These are phyloP conservation scores for Crocodylus rhombifer DNA, from an alignment of 2,797 vertebrate species.

Conservation along the genomic window DNA sequence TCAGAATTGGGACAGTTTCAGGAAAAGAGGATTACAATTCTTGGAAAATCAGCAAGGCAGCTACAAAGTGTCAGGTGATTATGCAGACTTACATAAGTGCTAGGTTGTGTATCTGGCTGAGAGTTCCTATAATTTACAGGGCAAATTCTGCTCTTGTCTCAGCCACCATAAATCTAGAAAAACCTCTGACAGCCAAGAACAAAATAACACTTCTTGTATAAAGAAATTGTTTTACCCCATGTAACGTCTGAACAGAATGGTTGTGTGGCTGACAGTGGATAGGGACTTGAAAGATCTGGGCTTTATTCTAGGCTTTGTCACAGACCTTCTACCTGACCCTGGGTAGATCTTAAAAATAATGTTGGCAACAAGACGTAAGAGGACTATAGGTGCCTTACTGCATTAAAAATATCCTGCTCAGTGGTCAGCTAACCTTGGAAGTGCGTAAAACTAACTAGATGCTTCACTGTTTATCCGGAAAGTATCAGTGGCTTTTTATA, in stretches of 20 bases:
- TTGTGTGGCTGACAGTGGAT: background rate
- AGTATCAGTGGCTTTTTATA: background rate
- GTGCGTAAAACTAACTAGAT: too few species aligned
- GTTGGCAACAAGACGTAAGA: too few species aligned
- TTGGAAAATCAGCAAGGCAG: constrained; percentile 60
- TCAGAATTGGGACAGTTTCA: constrained; percentile 49
- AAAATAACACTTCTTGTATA: background rate
- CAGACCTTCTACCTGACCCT: background rate
- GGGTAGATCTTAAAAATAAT: too few species aligned
- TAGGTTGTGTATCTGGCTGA: constrained; percentile 55
- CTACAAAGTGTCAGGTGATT: constrained; percentile 66
- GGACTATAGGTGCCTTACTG: too few species aligned
- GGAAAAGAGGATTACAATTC: constrained; percentile 76
- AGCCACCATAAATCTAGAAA: constrained; percentile 17
- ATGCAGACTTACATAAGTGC: constrained; percentile 58
- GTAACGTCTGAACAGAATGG: background rate
- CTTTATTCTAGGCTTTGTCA: background rate
- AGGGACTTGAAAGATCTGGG: background rate
- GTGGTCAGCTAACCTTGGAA: too few species aligned
- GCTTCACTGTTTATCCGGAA: background rate
- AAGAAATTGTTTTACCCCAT: background rate
- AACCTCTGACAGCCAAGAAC: background rate
- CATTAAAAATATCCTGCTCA: too few species aligned
- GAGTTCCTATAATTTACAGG: constrained; percentile 60
- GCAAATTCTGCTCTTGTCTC: constrained; percentile 42